Conservation (phyloP, 2,113 vertebrate species). For the Orcinus orca region DNA sequence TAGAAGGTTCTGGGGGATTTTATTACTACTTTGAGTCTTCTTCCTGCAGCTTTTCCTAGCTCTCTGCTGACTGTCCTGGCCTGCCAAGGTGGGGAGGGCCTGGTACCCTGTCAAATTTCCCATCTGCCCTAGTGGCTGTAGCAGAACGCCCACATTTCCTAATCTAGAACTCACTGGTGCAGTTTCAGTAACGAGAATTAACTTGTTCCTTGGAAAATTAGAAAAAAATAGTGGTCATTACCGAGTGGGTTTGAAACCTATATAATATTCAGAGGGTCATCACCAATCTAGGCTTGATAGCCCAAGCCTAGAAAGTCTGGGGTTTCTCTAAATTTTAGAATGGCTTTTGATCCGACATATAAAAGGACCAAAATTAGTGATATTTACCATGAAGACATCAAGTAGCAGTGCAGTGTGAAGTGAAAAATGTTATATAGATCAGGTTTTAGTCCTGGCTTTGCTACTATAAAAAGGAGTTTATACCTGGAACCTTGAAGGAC, state of each 20-base stretch:
- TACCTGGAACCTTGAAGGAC: neutral
- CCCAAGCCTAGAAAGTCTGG: neutral
- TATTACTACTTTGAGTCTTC: neutral
- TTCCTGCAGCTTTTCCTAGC: neutral
- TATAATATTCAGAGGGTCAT: neutral
- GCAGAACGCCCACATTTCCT: neutral
- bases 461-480: constrained; percentile 22
- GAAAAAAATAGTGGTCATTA: neutral
- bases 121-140: neutral
- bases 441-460: constrained; percentile 10
- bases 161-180: neutral
- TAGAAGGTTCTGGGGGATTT: neutral
- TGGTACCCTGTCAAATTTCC: neutral
- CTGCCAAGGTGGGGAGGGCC: neutral
- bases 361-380: neutral
- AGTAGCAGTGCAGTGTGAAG: neutral
- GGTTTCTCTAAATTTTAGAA: neutral
- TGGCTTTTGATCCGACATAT: neutral
- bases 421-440: neutral
- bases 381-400: neutral
- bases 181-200: neutral
- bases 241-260: neutral
- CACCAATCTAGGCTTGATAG: neutral
- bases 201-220: neutral
- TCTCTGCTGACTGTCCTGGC: neutral